Evolutionary conservation across 2,797 vertebrate species (phyloP), one percentile per base, ranked within the genome.

Genomic region (Chelmon rostratus): DNA sequence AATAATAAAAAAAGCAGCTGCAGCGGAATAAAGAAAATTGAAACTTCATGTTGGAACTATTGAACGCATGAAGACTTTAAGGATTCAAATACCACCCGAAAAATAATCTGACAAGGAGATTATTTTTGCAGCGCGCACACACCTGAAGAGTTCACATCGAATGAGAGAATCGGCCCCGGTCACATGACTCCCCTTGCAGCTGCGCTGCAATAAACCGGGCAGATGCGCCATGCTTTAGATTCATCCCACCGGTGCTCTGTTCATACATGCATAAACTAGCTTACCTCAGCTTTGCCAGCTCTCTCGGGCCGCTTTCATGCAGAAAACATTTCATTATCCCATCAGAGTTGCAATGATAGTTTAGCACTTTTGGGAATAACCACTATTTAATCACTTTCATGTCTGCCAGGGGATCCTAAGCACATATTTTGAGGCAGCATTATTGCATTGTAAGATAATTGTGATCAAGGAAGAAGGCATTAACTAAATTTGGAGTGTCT

Each of bases 261-360:
- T 82, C 73, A 73, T 49, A 67, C 73, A 76, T 73, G 68, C 83
- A 59, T 52, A 46, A 53, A 38, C 52, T 23, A 47, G 42, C 63
- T 37, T 35, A 54, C 57, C 49, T 72, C 76, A n/a, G 69, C 70
- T 28, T 65, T 68, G 68, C 40, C 31, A 46, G 42, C 67, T 85
- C 79, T 81, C 68, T 49, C 81, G 70, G 70, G 57, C 23, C 2
- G 35, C 78, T 83, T 86, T 83, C 62, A 81, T 49, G 81, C 76
- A 3, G 42, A 80, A 88, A 91, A 81, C 85, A 86, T 77, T 83
- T 84, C 79, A 81, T 90, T 85, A 91, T 79, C 78, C 68, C 83
- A 80, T 88, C 70, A 74, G 68, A 82, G 46, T 35, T 67, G 68
- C 68, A 35, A 71, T 33, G 57, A 82, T 71, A 73, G 86, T 83